Evolutionary conservation across 2,113 vertebrate genomes (phyloP).

Genomic region (Hippopotamus amphibius): DNA sequence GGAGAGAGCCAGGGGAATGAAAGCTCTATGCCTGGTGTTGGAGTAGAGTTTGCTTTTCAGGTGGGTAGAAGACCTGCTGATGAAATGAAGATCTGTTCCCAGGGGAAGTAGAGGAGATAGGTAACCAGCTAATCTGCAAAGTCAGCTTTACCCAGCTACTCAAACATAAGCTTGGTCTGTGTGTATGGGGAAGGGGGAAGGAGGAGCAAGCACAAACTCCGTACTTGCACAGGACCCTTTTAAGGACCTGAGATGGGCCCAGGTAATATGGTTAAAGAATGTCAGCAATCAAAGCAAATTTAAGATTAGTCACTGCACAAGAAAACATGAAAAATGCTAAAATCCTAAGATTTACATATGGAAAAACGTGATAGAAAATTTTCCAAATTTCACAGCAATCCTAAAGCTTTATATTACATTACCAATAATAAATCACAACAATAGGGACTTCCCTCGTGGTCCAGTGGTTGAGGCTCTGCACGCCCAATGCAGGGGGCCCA

Average conservation of each 20-base stretch:
- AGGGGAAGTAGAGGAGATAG: neutral
- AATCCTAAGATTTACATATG: neutral
- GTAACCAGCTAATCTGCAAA: neutral
- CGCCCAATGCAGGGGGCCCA: too few species aligned
- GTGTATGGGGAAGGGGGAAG: fast-evolving
- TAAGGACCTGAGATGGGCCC: neutral
- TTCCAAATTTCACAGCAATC: constrained; percentile 39
- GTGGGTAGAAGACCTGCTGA: neutral
- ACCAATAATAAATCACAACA: constrained; percentile 14
- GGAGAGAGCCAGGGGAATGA: neutral
- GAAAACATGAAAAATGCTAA: constrained; percentile 34
- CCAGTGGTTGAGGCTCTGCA: too few species aligned
- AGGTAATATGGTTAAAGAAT: constrained; percentile 15
- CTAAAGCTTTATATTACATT: constrained; percentile 28
- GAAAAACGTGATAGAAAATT: neutral
- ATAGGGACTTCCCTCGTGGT: too few species aligned
- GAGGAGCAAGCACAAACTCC: neutral
- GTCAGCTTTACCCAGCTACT: neutral
- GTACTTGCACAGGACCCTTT: neutral
- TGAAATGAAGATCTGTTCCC: neutral
- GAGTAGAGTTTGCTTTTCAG: neutral
- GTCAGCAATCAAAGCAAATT: constrained; percentile 28
- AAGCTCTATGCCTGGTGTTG: neutral
- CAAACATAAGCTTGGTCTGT: neutral
- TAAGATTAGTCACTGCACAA: constrained; percentile 32